Evolutionary conservation across 2,888 invertebrate genomes (phyloP).

Genomic region (Drosophila cognata): DNA sequence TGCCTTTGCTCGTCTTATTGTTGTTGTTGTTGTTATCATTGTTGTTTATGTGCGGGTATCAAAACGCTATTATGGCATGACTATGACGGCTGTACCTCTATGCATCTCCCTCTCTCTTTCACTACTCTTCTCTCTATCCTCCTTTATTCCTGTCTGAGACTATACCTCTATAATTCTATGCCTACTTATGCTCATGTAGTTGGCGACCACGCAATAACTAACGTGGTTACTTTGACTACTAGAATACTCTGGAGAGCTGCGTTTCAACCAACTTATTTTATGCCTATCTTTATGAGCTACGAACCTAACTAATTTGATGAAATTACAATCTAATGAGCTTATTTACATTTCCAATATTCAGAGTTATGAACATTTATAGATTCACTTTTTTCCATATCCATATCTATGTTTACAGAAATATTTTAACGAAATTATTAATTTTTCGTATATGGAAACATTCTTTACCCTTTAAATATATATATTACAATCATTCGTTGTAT

Average conservation of each 20-base stretch:
- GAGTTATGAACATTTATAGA: neutral
- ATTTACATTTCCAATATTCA: neutral
- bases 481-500: neutral
- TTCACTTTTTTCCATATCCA: neutral
- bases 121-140: neutral
- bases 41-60: conserved; percentile 81
- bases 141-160: neutral
- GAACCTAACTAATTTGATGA: neutral
- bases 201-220: conserved; percentile 1
- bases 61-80: conserved; percentile 79
- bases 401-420: neutral
- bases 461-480: neutral
- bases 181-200: conserved; percentile 51
- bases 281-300: neutral
- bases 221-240: conserved; percentile 9
- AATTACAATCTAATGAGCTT: neutral
- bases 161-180: conserved; percentile 33
- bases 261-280: neutral
- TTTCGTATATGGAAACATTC: neutral
- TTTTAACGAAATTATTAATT: neutral
- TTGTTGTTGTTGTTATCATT: conserved; percentile 69
- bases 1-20: conserved; percentile 23
- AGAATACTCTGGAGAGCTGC: conserved; percentile 27
- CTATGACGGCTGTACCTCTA: conserved; percentile 69
- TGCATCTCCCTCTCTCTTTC: neutral